Percentiles rank a stretch among this genome's conserved stretches.
Evolutionary conservation across 2,888 invertebrate species (phyloP).

Genomic region (Meandrusa payeni): DNA sequence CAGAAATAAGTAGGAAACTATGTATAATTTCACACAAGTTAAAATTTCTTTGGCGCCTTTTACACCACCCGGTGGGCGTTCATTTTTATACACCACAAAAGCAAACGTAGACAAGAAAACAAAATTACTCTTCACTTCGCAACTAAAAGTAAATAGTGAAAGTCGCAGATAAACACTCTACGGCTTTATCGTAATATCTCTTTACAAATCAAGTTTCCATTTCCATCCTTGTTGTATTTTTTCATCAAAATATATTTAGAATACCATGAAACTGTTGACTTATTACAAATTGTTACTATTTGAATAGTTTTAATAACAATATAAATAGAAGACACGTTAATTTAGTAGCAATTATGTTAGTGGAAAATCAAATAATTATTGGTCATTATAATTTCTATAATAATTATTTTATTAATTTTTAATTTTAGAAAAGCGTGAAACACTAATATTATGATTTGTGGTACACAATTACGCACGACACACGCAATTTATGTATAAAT

Average conservation of each 20-base stretch:
- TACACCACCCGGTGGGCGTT: not conserved
- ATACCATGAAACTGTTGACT: not conserved
- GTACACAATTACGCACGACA: too few species aligned
- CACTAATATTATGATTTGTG: too few species aligned
- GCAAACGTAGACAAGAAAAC: conserved; percentile 14
- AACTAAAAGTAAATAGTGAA: conserved; percentile 14
- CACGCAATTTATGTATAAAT: too few species aligned
- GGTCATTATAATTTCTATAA: too few species aligned
- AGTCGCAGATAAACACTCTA: conserved; percentile 4
- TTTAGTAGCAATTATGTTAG: not conserved
- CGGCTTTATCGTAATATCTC: not conserved
- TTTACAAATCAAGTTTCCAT: not conserved
- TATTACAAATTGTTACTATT: too few species aligned
- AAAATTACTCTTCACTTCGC: conserved; percentile 8
- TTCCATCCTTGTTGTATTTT: not conserved
- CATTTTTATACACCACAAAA: conserved; percentile 3
- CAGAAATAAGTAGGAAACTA: too few species aligned
- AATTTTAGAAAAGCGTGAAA: too few species aligned
- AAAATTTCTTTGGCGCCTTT: not conserved
- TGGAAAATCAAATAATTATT: too few species aligned
- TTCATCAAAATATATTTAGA: not conserved
- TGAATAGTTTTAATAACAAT: too few species aligned
- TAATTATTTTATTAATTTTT: too few species aligned
- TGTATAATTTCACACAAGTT: too few species aligned
- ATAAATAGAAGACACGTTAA: too few species aligned